A percentile compares a stretch with the other conserved stretches of the same genome.
phyloP scores from a whole-genome alignment of 2,888 invertebrate species.

The Strigamia transsilvanica region DNA sequence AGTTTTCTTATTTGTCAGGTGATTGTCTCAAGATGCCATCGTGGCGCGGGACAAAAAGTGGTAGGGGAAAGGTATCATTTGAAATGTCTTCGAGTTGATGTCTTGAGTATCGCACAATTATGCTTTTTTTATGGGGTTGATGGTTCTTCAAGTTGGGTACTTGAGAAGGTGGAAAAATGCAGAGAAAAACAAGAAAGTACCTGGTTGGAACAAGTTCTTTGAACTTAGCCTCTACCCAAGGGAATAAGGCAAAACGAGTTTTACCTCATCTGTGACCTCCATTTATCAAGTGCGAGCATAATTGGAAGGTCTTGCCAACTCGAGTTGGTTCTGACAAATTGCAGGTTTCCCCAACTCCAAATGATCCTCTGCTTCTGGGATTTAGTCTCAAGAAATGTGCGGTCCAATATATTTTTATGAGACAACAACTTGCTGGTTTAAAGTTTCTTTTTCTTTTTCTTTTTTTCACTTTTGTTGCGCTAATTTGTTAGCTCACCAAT shows the following conservation, averaged over 20 bases:
- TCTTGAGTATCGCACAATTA: conserved; percentile 43
- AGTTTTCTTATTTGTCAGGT: conserved; percentile 31
- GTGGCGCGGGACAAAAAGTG: conserved; percentile 12
- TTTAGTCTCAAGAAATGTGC: conserved; percentile 37
- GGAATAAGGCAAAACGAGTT: conserved; percentile 43
- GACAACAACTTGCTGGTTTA: background rate
- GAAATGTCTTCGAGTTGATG: conserved; percentile 39
- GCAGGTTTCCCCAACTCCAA: conserved; percentile 48
- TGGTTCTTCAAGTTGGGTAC: background rate
- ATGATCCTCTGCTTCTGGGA: conserved; percentile 49
- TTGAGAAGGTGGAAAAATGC: conserved; percentile 29
- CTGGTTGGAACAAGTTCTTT: conserved; percentile 47
- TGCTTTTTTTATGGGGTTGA: background rate
- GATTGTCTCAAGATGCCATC: background rate
- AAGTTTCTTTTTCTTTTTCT: too few species aligned
- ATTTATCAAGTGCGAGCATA: conserved; percentile 48
- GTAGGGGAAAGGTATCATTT: conserved; percentile 22
- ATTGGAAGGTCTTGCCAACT: conserved; percentile 49
- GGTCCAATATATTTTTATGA: conserved; percentile 41
- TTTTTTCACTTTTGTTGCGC: background rate
- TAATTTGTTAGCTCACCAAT: background rate
- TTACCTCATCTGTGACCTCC: conserved; percentile 47
- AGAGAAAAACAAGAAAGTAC: conserved; percentile 48
- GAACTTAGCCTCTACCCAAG: conserved; percentile 49
- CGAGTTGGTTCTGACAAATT: conserved; percentile 49